These are phyloP conservation scores for Alethe diademata DNA, from an alignment of 2,113 vertebrate species.

Conservation along the genomic window DNA sequence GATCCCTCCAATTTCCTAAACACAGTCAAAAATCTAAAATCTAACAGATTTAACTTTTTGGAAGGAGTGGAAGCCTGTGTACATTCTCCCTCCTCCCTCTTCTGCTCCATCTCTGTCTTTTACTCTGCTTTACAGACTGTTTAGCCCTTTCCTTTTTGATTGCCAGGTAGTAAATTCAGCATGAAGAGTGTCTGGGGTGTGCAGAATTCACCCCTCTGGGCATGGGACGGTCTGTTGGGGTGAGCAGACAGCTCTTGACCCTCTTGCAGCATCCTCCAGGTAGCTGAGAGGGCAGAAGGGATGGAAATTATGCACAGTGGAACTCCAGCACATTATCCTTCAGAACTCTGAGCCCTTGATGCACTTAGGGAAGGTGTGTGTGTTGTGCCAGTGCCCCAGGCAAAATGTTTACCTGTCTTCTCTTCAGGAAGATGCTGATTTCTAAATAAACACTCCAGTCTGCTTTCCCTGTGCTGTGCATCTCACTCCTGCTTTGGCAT, in stretches of 20 bases:
- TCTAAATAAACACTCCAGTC: background rate
- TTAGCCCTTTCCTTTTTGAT: background rate
- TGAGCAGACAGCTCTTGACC: background rate
- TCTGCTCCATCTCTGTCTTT: background rate
- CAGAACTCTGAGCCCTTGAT: background rate
- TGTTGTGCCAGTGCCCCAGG: background rate
- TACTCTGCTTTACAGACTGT: background rate
- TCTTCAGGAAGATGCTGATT: background rate
- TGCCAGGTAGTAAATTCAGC: slow-evolving; percentile 22
- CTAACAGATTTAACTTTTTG: background rate
- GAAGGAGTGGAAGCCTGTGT: background rate
- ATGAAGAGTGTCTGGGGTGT: background rate
- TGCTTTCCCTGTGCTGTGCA: background rate
- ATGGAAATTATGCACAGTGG: background rate
- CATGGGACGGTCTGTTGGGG: background rate
- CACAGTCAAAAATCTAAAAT: background rate
- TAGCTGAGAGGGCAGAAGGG: background rate
- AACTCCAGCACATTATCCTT: background rate
- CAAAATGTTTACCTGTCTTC: background rate
- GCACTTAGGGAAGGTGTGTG: background rate
- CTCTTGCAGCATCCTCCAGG: background rate
- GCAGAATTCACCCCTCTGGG: background rate
- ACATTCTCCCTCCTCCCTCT: background rate
- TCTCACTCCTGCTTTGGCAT: background rate
- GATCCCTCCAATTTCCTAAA: background rate